Base-by-base conservation (phyloP, 2,113 vertebrate species). In the Phalacrocorax aristotelis region DNA sequence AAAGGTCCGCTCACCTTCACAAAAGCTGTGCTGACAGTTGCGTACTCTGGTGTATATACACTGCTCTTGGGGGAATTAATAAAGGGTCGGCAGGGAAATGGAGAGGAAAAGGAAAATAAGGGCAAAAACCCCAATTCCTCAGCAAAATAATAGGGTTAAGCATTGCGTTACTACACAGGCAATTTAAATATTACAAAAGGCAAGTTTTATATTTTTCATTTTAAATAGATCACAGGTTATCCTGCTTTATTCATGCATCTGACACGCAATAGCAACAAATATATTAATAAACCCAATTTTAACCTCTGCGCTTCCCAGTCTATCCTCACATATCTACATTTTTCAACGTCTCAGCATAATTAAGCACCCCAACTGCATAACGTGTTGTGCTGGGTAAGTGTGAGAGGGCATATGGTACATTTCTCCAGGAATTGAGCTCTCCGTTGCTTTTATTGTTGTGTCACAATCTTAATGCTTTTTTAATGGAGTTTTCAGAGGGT, bases 401-500 rank as follows among this genome's bases (percentile, higher is more conserved):
- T 40, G 75, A 79, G 76, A 71, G 77, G 42, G 48, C 71, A 38
- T 34, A 52, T 18, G 55, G 83, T 34, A 22, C 36, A 17, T 84
- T 83, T 78, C 86, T 90, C 42, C 68, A 71, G 83, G 55, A 87
- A 12, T 48, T 40, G 79, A 71, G 60, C 38, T 87, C 82, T 77
- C 71, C 19, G 13, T 46, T 83, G 84, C 40, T 84, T 87, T 81
- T 81, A 25, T 66, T 71, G 65, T 30, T 68, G 55, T 90, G 54
- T 44, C 11, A 30, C 85, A 52, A 55, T 30, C 51, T 55, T 93
- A 90, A 96, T 93, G 79, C 11, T 52, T 95, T 96, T 95, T 93
- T 81, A 90, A 90, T 96, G 88, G 69, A 10, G 26, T 93, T 89
- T 93, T 83, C 80, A 52, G 76, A 89, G 86, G 42, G 23, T 64